phyloP scores from a whole-genome alignment of 2,888 invertebrate species.

The Lasius fuliginosus region DNA sequence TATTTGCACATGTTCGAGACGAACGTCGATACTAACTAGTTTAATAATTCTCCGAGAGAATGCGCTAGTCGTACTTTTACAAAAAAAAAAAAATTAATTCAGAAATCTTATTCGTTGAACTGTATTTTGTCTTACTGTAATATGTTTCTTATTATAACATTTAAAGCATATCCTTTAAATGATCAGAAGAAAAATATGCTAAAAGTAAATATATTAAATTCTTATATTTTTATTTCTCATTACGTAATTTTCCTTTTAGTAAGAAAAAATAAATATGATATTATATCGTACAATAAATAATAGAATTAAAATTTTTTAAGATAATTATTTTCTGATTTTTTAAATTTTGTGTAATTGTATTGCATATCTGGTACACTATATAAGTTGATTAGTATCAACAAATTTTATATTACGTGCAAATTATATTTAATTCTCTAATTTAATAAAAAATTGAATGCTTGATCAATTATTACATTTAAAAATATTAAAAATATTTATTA shows the following conservation, averaged over 20 bases:
- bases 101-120: neutral
- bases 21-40: constrained; percentile 1
- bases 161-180: neutral
- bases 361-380: neutral
- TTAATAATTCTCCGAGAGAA: constrained; percentile 2
- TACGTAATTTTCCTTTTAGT: neutral
- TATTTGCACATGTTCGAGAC: neutral
- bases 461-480: no score
- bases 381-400: no score
- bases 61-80: neutral
- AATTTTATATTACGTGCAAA: no score
- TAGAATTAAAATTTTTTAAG: no score
- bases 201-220: neutral
- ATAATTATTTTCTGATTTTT: neutral
- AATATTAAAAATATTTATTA: no score
- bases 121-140: neutral
- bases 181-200: neutral
- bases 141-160: neutral
- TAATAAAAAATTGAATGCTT: no score
- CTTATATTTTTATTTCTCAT: neutral
- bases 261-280: neutral
- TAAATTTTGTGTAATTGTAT: neutral
- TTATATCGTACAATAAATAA: neutral
- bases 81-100: neutral
- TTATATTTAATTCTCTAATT: no score